Conservation (phyloP, 2,113 vertebrate species). For the Camelus bactrianus region DNA sequence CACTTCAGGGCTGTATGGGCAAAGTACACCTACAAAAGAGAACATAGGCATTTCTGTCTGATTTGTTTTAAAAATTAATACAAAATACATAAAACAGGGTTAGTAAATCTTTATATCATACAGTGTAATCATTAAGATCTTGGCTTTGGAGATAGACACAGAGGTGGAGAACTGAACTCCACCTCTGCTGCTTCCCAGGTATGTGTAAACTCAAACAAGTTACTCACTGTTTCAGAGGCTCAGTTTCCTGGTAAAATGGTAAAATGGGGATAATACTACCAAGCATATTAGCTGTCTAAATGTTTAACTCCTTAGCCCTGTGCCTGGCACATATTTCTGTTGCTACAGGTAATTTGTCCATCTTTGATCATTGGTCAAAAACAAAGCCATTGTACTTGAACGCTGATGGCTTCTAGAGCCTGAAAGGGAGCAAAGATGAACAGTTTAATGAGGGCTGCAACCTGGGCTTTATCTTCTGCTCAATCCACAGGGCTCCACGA, state of each 20-base stretch:
- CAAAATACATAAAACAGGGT: not conserved
- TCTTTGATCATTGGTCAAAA: conserved; percentile 65
- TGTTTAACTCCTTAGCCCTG: not conserved
- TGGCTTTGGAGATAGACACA: not conserved
- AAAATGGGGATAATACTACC: not conserved
- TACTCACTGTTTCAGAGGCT: not conserved
- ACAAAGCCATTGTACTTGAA: conserved; percentile 69
- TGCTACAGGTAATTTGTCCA: conserved; percentile 55
- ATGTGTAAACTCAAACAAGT: not conserved
- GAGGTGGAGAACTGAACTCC: not conserved
- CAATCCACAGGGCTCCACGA: not conserved
- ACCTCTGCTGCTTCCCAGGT: not conserved
- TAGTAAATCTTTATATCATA: not conserved
- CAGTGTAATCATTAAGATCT: not conserved
- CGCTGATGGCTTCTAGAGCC: conserved; percentile 61
- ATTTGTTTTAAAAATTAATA: not conserved
- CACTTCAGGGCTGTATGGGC: conserved; percentile 89
- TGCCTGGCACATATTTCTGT: not conserved
- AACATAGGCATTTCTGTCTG: conserved; percentile 49
- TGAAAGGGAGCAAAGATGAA: not conserved
- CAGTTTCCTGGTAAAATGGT: not conserved
- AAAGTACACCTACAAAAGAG: conserved; percentile 92
- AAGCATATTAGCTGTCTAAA: not conserved
- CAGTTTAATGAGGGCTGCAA: not conserved
- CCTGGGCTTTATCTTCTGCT: not conserved